phyloP scores from a whole-genome alignment of 2,888 invertebrate genomes.

The Diaprepes abbreviatus region DNA sequence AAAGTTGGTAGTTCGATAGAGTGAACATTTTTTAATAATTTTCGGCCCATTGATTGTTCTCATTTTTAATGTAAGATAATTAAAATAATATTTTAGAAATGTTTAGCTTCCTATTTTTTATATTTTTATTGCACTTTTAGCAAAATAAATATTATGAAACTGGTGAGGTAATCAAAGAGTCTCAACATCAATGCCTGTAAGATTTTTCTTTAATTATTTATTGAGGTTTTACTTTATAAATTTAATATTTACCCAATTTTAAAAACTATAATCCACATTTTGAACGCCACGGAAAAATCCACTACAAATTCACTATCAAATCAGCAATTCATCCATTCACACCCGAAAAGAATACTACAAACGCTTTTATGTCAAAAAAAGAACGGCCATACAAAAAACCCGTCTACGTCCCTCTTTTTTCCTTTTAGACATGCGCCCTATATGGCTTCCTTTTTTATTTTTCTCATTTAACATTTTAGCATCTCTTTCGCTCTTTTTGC shows the following conservation, averaged over 20 bases:
- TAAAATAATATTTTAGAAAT: no score
- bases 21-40: no score
- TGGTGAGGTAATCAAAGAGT: no score
- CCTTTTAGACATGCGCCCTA: constrained; percentile 58
- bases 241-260: background rate
- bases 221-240: no score
- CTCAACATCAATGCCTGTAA: no score
- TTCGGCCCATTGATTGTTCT: no score
- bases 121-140: no score
- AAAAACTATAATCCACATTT: background rate
- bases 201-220: no score
- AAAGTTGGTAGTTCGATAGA: no score
- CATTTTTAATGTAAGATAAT: no score
- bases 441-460: constrained; percentile 59
- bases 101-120: no score
- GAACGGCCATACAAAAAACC: constrained; percentile 23
- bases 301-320: background rate
- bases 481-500: constrained; percentile 52
- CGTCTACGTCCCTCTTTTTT: constrained; percentile 38
- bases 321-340: constrained; percentile 50
- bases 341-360: constrained; percentile 52
- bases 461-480: constrained; percentile 55
- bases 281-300: background rate
- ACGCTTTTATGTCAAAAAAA: constrained; percentile 44
- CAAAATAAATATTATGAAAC: no score